These are phyloP conservation scores for Rhorus exstirpatorius DNA, from an alignment of 2,888 invertebrate species.

Conservation along the genomic window DNA sequence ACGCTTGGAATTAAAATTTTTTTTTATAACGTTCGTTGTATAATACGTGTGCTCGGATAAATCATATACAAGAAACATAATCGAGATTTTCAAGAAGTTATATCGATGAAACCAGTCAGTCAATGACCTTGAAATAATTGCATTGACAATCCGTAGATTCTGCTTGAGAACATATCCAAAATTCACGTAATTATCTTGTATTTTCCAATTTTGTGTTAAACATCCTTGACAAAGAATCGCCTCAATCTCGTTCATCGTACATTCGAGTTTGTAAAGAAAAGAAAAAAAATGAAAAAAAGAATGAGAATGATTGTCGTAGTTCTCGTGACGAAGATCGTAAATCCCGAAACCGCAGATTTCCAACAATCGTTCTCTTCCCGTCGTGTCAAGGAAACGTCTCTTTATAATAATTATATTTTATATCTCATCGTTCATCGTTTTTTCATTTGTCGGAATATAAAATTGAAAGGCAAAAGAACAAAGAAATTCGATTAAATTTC, in stretches of 20 bases:
- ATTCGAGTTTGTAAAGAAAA: slow-evolving; percentile 47
- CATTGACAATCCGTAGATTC: no score
- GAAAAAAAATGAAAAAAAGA: not conserved
- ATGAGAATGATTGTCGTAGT: slow-evolving; percentile 2
- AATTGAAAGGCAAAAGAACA: slow-evolving; percentile 18
- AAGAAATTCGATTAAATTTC: slow-evolving; percentile 58
- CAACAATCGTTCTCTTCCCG: slow-evolving; percentile 56
- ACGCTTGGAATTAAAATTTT: no score
- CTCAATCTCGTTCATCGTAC: slow-evolving; percentile 51
- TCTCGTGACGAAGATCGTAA: slow-evolving; percentile 36
- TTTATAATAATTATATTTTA: slow-evolving; percentile 29
- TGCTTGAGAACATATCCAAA: no score
- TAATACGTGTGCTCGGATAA: no score
- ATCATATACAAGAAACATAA: no score
- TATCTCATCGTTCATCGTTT: not conserved
- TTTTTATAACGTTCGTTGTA: no score
- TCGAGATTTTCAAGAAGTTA: no score
- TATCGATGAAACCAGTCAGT: no score
- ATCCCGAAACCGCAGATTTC: slow-evolving; percentile 55
- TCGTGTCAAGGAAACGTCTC: slow-evolving; percentile 57
- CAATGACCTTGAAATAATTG: no score
- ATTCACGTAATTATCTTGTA: no score
- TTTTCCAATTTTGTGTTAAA: slow-evolving; percentile 55
- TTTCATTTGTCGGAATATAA: not conserved
- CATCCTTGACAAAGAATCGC: slow-evolving; percentile 50